Percentiles rank a stretch among this genome's conserved stretches.
These are phyloP conservation scores for Bombus cullumanus DNA, from an alignment of 1,140 invertebrate genomes.

Conservation along the genomic window DNA sequence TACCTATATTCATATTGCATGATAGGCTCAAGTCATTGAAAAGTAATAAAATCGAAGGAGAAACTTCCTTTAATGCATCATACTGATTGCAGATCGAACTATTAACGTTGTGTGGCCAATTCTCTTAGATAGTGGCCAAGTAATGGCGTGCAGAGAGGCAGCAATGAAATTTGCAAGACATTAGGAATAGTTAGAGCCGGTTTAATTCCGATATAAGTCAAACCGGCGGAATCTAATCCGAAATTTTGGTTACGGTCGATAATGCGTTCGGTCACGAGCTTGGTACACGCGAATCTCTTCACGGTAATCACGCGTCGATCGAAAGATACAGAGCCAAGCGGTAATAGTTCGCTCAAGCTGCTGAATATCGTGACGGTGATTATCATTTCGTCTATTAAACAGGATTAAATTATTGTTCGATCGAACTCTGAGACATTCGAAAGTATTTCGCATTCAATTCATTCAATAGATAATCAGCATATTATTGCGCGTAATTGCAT, in stretches of 20 bases:
- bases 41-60: neutral
- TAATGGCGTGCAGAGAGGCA: neutral
- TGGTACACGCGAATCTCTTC: conserved; percentile 24
- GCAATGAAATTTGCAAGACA: conserved; percentile 38
- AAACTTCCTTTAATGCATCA: neutral
- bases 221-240: conserved; percentile 22
- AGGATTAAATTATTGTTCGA: neutral
- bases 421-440: neutral
- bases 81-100: neutral
- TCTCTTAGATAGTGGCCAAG: no score
- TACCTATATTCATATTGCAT: neutral
- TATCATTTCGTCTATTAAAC: neutral
- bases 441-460: neutral
- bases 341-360: neutral
- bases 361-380: neutral
- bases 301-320: conserved; percentile 26
- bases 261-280: conserved; percentile 6
- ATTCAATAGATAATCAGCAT: neutral
- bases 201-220: conserved; percentile 34
- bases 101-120: neutral
- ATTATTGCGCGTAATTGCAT: neutral
- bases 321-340: neutral
- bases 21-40: neutral
- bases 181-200: conserved; percentile 29
- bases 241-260: conserved; percentile 13